Percentiles rank a stretch among this genome's conserved stretches.
Conservation (phyloP, 35 echinoderm and acorn worm genomes). For the Chiridota heheva region DNA sequence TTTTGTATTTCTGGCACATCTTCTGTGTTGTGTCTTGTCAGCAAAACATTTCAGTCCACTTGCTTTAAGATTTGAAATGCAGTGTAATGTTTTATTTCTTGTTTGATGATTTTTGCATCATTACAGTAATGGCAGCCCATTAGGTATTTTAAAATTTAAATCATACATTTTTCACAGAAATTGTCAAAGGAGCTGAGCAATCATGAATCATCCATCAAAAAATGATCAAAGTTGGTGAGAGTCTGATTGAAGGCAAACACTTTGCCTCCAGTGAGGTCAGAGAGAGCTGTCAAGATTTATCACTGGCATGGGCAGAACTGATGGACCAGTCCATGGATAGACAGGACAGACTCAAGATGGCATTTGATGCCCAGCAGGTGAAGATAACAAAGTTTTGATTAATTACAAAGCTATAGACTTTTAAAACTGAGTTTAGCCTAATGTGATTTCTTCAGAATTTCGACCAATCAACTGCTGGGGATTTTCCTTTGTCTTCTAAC, state of each 20-base stretch:
- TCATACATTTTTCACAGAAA: constrained; percentile 67
- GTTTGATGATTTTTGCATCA: too few species aligned
- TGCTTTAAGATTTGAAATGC: too few species aligned
- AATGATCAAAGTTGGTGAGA: constrained; percentile 54
- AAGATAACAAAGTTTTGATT: background rate
- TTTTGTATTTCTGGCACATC: too few species aligned
- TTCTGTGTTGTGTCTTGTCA: too few species aligned
- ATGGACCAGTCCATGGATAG: constrained; percentile 62
- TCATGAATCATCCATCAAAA: constrained; percentile 74
- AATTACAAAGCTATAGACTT: background rate
- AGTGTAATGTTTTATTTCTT: too few species aligned
- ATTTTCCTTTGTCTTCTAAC: too few species aligned
- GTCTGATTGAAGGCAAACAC: constrained; percentile 51
- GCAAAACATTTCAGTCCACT: too few species aligned
- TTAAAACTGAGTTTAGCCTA: too few species aligned
- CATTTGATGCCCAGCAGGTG: constrained; percentile 77
- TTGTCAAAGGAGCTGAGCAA: constrained; percentile 65
- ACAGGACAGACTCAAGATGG: constrained; percentile 48
- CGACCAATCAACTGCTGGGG: too few species aligned
- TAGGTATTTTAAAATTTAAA: too few species aligned
- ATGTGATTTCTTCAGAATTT: too few species aligned
- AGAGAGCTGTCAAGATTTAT: constrained; percentile 63
- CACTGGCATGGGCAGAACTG: constrained; percentile 65
- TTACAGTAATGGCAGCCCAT: too few species aligned
- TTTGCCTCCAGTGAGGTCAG: constrained; percentile 51